Base-by-base conservation (phyloP, 1,140 invertebrate species). In the Drosophila ananassae region DNA sequence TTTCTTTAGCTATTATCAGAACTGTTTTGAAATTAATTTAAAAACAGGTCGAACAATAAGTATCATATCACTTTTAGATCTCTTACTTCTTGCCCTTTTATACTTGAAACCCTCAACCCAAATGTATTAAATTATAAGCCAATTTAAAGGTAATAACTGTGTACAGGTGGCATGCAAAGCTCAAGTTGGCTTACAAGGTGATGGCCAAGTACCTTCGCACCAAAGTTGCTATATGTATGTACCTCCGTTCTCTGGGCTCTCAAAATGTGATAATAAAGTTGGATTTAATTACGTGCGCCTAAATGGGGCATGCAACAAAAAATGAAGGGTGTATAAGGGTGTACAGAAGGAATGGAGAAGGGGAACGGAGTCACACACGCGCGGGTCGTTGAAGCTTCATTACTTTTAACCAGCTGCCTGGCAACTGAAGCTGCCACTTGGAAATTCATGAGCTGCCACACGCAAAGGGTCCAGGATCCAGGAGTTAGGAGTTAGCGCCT, bases 281-380 rank as follows among this genome's bases (percentile, higher is more conserved):
- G 73, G 77, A 80, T 85, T 84, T 84, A 84, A 84, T 84, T 85
- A 84, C 55, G 81, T 84, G 81, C 73, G 73, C 81, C 76, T 59
- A 72, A 84, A 77, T 68, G 72, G 63, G 56, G 76, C 80, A 79
- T 83, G 80, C 72, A 73, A 53, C 58, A 28, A 13, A 39, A 6
- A 8, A 24, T 41, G 32, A 8, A 34, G 32, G 68, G 32, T 22
- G 34, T 37, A 46, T 17, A 44, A 8, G 17, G 8, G 21, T 22
- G 21, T 2, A 21, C 41, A 21, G 13, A 44, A 4, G 25, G 39
- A 46, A 30, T 28, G 58, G 21, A n/a, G 41, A 8, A n/a, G n/a
- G n/a, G 13, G 41, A 41, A 41, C n/a, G 32, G 13, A 48, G 48
- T 44, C 32, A 52, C 66, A 56, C 69, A 52, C 55, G 44, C 64